Percentiles rank a stretch among this genome's conserved stretches.
These are phyloP conservation scores for Anomalospiza imberbis DNA, from an alignment of 2,797 vertebrate genomes.

Conservation along the genomic window DNA sequence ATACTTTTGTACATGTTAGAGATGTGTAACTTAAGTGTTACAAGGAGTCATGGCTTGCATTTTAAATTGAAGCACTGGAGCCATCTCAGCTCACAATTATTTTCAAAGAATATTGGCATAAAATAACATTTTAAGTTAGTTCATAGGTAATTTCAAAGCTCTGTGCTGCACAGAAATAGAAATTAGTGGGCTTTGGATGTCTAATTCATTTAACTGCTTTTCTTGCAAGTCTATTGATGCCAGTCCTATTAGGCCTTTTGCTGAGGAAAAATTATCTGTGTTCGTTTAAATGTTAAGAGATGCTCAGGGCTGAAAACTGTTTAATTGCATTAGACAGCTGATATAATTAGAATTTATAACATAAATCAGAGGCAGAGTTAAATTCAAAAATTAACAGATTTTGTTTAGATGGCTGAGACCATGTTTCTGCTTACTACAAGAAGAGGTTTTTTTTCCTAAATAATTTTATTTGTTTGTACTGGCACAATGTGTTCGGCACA, in stretches of 20 bases:
- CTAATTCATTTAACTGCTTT: not conserved
- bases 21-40: not conserved
- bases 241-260: not conserved
- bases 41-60: not conserved
- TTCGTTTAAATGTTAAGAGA: not conserved
- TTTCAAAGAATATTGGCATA: not conserved
- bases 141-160: not conserved
- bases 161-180: not conserved
- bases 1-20: not conserved
- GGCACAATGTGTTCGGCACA: not conserved
- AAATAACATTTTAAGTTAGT: not conserved
- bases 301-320: not conserved
- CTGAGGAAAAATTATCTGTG: not conserved
- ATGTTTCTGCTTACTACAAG: not conserved
- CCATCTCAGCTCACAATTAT: not conserved
- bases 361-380: not conserved
- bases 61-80: not conserved
- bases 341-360: not conserved
- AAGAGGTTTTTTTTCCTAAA: not conserved
- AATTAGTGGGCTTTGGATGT: not conserved
- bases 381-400: not conserved
- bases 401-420: not conserved
- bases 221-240: not conserved
- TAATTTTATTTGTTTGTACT: slow-evolving; percentile 24
- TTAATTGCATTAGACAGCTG: not conserved